Conservation (phyloP, 2,888 invertebrate genomes). For the Caenorhabditis uteleia region DNA sequence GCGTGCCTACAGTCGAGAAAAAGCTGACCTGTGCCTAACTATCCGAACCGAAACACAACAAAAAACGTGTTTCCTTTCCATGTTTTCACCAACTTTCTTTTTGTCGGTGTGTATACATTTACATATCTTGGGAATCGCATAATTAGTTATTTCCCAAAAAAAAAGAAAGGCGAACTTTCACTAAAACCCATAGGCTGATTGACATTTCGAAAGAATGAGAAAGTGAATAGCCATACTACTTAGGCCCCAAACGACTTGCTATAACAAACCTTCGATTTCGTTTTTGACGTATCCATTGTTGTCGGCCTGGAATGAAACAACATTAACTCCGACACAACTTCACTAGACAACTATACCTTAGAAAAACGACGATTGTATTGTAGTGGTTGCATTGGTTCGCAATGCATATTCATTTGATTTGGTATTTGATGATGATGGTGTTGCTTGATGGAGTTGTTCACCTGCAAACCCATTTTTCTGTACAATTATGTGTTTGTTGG, state of each 20-base stretch:
- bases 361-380: conserved; percentile 29
- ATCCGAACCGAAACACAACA: too few species aligned
- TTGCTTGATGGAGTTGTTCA: conserved; percentile 18
- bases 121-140: too few species aligned
- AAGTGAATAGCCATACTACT: too few species aligned
- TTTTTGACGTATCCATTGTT: conserved; percentile 27
- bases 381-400: conserved; percentile 18
- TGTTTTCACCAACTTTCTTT: too few species aligned
- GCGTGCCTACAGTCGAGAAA: conserved; percentile 33
- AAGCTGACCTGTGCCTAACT: conserved; percentile 41
- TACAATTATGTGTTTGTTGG: conserved; percentile 21
- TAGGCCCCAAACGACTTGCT: too few species aligned
- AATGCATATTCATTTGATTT: conserved; percentile 11
- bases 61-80: too few species aligned
- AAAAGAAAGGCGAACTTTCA: too few species aligned
- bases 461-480: conserved; percentile 16
- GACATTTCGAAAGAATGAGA: conserved; percentile 13
- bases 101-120: too few species aligned
- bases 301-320: conserved; percentile 11
- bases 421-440: conserved; percentile 14
- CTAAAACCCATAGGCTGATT: too few species aligned
- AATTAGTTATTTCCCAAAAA: too few species aligned
- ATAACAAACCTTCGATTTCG: conserved; percentile 26
- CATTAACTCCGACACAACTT: not conserved
- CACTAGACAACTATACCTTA: conserved; percentile 3